phyloP scores from a whole-genome alignment of 2,888 invertebrate species.

The Plagodis pulveraria region DNA sequence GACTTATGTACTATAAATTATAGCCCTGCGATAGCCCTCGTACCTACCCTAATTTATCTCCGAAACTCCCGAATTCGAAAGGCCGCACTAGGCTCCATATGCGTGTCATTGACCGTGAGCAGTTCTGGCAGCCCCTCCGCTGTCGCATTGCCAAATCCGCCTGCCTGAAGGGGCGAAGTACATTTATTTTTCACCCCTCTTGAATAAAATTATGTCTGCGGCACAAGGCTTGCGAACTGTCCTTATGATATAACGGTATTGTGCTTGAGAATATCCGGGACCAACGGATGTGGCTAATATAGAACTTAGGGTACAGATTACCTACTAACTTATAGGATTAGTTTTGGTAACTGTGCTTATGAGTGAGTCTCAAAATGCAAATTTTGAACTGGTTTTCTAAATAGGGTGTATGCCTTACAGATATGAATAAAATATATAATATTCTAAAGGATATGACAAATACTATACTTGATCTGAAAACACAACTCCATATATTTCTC shows the following conservation, averaged over 20 bases:
- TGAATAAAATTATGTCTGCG: slow-evolving; percentile 1
- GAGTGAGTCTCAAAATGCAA: too few species aligned
- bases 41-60: slow-evolving; percentile 19
- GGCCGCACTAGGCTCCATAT: slow-evolving; percentile 32
- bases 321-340: too few species aligned
- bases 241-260: neutral
- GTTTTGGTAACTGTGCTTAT: too few species aligned
- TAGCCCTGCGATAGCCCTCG: slow-evolving; percentile 1
- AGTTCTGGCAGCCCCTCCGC: slow-evolving; percentile 23
- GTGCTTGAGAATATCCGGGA: neutral
- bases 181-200: slow-evolving; percentile 28
- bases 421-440: too few species aligned
- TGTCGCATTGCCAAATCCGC: slow-evolving; percentile 44
- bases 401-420: too few species aligned
- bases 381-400: too few species aligned
- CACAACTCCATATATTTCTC: too few species aligned
- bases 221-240: neutral
- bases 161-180: slow-evolving; percentile 29
- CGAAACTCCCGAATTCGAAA: slow-evolving; percentile 14
- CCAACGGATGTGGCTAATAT: neutral
- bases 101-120: slow-evolving; percentile 55
- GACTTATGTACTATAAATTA: slow-evolving; percentile 3
- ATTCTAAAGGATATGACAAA: too few species aligned
- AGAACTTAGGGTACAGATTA: too few species aligned
- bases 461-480: too few species aligned